phyloP scores from a whole-genome alignment of 1,140 invertebrate species.

The Drosophila seguyi region DNA sequence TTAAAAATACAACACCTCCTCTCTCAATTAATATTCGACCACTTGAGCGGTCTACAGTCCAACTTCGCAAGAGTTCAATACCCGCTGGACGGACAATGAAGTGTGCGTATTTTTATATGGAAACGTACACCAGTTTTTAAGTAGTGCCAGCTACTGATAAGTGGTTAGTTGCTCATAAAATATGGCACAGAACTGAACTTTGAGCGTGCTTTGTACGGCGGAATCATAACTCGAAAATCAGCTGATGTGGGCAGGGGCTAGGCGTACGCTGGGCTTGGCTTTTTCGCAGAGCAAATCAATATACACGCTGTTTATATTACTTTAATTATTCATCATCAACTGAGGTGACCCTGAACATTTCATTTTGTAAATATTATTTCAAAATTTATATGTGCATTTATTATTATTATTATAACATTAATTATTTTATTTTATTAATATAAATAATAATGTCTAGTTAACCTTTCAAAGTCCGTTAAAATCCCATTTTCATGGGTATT shows the following conservation, averaged over 20 bases:
- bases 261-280: not conserved
- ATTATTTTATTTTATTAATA: too few relatives aligned
- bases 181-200: slow-evolving; percentile 57
- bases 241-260: slow-evolving; percentile 27
- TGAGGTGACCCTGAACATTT: too few relatives aligned
- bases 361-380: not conserved
- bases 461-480: not conserved
- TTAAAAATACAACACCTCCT: slow-evolving; percentile 42
- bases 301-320: not conserved
- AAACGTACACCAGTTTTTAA: slow-evolving; percentile 44
- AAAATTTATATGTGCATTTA: not conserved
- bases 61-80: slow-evolving; percentile 57
- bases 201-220: slow-evolving; percentile 36
- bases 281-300: not conserved
- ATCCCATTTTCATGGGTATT: not conserved
- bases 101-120: slow-evolving; percentile 31
- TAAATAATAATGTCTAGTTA: not conserved
- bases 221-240: slow-evolving; percentile 51
- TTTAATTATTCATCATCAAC: not conserved
- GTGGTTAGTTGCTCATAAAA: slow-evolving; percentile 59
- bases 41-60: slow-evolving; percentile 56
- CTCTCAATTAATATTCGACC: slow-evolving; percentile 34
- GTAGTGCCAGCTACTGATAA: slow-evolving; percentile 60
- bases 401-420: too few relatives aligned
- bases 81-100: slow-evolving; percentile 15